Evolutionary conservation across 1,140 invertebrate genomes (phyloP).

Genomic region (Aphaenogaster rudis): DNA sequence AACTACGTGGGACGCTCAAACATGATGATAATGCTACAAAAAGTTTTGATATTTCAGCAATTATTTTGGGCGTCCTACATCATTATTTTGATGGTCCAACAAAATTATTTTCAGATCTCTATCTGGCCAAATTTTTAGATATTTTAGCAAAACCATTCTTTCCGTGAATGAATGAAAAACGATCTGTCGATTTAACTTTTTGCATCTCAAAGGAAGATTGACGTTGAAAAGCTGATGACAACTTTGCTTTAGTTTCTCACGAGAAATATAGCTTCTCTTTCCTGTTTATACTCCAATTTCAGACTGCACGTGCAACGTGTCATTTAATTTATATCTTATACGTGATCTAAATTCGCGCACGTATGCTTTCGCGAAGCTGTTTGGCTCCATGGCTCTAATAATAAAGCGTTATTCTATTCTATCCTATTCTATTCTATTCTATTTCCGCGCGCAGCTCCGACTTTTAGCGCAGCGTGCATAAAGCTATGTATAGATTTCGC

Average conservation of each 20-base stretch:
- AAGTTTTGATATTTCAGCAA: too few species aligned
- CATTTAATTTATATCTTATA: neutral
- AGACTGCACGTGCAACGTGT: neutral
- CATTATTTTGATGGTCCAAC: too few species aligned
- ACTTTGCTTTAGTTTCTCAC: neutral
- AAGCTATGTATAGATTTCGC: slow-evolving; percentile 41
- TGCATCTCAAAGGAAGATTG: neutral
- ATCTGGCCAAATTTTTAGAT: too few species aligned
- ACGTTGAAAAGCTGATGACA: neutral
- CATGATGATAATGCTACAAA: too few species aligned
- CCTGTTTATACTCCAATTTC: slow-evolving; percentile 7
- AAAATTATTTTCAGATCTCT: too few species aligned
- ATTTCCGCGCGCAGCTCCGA: slow-evolving; percentile 27
- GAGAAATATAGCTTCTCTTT: neutral
- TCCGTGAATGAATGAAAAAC: neutral
- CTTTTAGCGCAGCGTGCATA: slow-evolving; percentile 41
- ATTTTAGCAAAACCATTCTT: too few species aligned
- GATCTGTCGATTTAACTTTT: neutral
- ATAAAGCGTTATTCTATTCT: slow-evolving; percentile 48
- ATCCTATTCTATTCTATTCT: slow-evolving; percentile 47
- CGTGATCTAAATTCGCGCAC: slow-evolving; percentile 12
- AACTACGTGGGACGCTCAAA: too few species aligned
- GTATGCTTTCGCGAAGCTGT: neutral
- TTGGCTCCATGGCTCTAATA: slow-evolving; percentile 25
- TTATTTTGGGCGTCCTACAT: too few species aligned